Base-by-base conservation (phyloP, 2,888 invertebrate species). In the Lochmaea capreae region DNA sequence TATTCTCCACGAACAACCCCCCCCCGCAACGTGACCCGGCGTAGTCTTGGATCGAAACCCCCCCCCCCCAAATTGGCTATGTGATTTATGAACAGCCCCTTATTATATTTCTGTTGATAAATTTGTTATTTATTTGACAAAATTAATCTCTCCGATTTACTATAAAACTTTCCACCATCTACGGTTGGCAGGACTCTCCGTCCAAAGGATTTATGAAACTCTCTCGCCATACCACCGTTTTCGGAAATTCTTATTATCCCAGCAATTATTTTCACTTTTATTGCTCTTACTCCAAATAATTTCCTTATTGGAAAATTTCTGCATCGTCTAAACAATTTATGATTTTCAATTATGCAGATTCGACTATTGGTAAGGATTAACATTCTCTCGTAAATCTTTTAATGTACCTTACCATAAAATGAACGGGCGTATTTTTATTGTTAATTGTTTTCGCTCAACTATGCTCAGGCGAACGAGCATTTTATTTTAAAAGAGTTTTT, bases 321-420 rank as follows among this genome's bases (percentile, higher is more conserved):
- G 62, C 62, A 39, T 3, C 10, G 8, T 42, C 39, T 42, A 16
- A 42, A 62, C 10, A 62, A 62, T 62, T 62, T 62, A 62, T 62
- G 62, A 62, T 39, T 62, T 62, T 62, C 62, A 62, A 62, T 62
- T 62, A 62, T 62, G 62, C 42, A 43, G 16, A 62, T 62, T 62
- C 16, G 62, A 9, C 26, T 33, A 26, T 59, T 14, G 18, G 4
- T 16, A 59, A 26, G 59, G 26, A 33, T 26, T 59, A 59, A 59
- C 59, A 59, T 14, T 59, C 59, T 59, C 59, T 11, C 22, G 26
- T 59, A 22, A 59, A 26, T 59, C 11, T 52, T 52, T 52, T 52
- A 52, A 54, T 54, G 18, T 54, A 54, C 54, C 54, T 16, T 11
- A 18, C 54, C 54, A 54, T 54, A 54, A 54, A 54, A 16, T 18